phyloP scores from a whole-genome alignment of 2,113 vertebrate genomes.

The Eclectus roratus region DNA sequence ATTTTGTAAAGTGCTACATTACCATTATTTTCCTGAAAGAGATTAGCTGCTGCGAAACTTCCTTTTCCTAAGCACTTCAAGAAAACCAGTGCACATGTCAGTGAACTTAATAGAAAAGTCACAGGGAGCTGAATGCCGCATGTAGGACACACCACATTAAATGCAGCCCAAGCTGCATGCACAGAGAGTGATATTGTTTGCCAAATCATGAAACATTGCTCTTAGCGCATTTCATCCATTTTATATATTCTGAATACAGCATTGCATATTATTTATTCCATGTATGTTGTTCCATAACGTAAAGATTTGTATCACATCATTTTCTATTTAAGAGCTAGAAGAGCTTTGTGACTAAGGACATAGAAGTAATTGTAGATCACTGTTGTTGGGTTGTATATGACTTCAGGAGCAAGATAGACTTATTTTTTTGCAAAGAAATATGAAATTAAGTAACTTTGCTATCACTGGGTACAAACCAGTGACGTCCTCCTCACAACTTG shows the following conservation, averaged over 20 bases:
- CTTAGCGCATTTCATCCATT: neutral
- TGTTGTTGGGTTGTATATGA: neutral
- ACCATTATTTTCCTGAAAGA: slow-evolving; percentile 25
- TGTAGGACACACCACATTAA: neutral
- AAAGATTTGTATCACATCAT: neutral
- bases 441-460: neutral
- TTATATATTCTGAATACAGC: neutral
- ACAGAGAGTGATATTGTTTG: neutral
- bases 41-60: slow-evolving; percentile 10
- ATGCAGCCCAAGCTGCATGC: neutral
- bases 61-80: slow-evolving; percentile 7
- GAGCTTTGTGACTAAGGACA: neutral
- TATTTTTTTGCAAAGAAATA: neutral
- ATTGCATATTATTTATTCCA: neutral
- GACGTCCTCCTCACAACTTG: neutral
- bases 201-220: neutral
- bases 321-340: neutral
- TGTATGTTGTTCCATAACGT: neutral
- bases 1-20: slow-evolving; percentile 31
- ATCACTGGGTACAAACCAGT: neutral
- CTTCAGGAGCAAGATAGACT: neutral
- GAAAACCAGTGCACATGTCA: neutral
- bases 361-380: neutral
- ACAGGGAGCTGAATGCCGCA: slow-evolving; percentile 15
- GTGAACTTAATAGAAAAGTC: slow-evolving; percentile 15